phyloP scores from a whole-genome alignment of 2,888 invertebrate genomes.

The Eudemis profundana region DNA sequence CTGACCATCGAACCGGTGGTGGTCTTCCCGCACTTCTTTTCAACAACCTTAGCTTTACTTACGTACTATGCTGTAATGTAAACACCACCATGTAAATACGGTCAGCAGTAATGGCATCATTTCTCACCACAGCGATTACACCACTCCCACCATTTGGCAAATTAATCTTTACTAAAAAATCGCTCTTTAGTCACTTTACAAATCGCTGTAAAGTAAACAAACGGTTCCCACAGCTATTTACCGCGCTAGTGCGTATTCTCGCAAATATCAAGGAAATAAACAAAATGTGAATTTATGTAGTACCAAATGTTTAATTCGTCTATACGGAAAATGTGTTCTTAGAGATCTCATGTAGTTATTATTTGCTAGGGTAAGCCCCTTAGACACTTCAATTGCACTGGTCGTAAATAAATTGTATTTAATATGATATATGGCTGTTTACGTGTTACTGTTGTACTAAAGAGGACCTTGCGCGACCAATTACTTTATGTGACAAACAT shows the following conservation, averaged over 20 bases:
- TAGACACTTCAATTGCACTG: slow-evolving; percentile 24
- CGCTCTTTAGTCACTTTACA: slow-evolving; percentile 19
- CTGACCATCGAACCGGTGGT: too few relatives aligned
- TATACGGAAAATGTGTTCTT: slow-evolving; percentile 25
- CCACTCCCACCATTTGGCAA: slow-evolving; percentile 22
- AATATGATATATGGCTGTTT: slow-evolving; percentile 2
- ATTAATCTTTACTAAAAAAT: slow-evolving; percentile 16
- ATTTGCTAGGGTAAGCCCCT: slow-evolving; percentile 15
- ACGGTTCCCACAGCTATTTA: slow-evolving; percentile 14
- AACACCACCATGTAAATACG: background rate
- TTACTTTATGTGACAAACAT: background rate
- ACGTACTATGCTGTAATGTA: too few relatives aligned
- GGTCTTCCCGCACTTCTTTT: too few relatives aligned
- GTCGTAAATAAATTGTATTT: slow-evolving; percentile 24
- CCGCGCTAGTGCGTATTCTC: slow-evolving; percentile 1
- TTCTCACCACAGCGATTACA: background rate
- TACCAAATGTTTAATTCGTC: slow-evolving; percentile 34
- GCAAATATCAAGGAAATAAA: slow-evolving; percentile 35
- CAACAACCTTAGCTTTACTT: too few relatives aligned
- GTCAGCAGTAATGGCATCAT: background rate
- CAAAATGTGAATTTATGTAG: slow-evolving; percentile 19
- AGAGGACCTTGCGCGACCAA: background rate
- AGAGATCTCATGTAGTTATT: background rate
- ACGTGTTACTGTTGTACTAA: background rate
- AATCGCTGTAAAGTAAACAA: slow-evolving; percentile 25